Base-by-base conservation (phyloP, 2,888 invertebrate species). In the Cistogaster globosa region DNA sequence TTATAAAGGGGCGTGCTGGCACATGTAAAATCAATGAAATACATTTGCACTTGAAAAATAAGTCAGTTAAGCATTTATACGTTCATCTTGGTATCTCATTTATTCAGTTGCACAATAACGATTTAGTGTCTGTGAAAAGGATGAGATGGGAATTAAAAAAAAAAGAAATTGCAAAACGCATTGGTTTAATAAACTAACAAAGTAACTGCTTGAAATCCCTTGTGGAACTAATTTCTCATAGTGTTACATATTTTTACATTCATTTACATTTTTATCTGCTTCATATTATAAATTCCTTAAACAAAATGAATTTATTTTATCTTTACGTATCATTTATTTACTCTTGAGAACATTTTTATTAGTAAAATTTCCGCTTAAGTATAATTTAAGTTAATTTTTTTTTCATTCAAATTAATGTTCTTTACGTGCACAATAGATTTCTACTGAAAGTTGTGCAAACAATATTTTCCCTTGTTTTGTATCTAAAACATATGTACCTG, bases 1-100 rank as follows among this genome's bases (percentile, higher is more conserved):
- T 85, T 82, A 75, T 77, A 78, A 82, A 79, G 82, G 53, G 82
- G 85, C 85, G 85, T 82, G 58, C 60, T 58, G 57, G 32, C 38
- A 53, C 58, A 71, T 71, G 82, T 83, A 77, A 72, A 77, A 65
- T 71, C 63, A 83, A 77, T 67, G 71, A 57, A 77, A 77, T 60
- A 55, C 75, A 75, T 76, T 80, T 77, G 72, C 77, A 77, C 82
- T 83, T 75, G 36, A 38, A 68, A 48, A 55, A 38, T 18, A 16
- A 72, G 6, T 45, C 22, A n/a, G 51, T 58, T 67, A 51, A 75
- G 48, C 45, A 65, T 53, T 58, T 53, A 53, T 62, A 38, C 36
- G 18, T 79, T 51, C 22, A 55, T 42, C 45, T 65, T 55, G n/a
- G 55, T 58, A 78, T 58, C 45, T 51, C 20, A 26, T 51, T 58